A percentile compares a stretch with the other conserved stretches of the same genome.
Evolutionary conservation across 2,888 invertebrate genomes (phyloP).

Genomic region (Tenthredo livida): DNA sequence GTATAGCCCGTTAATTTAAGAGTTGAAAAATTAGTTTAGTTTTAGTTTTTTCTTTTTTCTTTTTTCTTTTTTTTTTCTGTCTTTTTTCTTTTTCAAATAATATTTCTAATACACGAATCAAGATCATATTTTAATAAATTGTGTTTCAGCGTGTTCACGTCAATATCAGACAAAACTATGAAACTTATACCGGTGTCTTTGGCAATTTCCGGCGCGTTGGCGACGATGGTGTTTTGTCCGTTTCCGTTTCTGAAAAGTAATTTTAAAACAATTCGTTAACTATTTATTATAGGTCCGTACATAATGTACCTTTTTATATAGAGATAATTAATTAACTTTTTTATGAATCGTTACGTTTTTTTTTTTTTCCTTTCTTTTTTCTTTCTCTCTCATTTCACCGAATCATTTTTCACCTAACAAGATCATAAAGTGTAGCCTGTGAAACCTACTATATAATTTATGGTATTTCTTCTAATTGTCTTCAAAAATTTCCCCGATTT

Average conservation of each 20-base stretch:
- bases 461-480: too few species aligned
- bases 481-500: too few species aligned
- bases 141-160: slow-evolving; percentile 8
- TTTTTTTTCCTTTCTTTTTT: background rate
- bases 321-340: too few species aligned
- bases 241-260: slow-evolving; percentile 87
- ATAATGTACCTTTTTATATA: slow-evolving; percentile 53
- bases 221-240: slow-evolving; percentile 92
- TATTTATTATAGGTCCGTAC: slow-evolving; percentile 34
- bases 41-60: background rate
- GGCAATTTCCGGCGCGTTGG: slow-evolving; percentile 96
- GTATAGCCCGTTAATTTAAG: background rate
- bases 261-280: slow-evolving; percentile 42
- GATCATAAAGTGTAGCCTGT: too few species aligned
- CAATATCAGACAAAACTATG: slow-evolving; percentile 61
- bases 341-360: too few species aligned
- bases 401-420: too few species aligned
- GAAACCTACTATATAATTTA: too few species aligned
- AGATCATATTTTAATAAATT: too few species aligned
- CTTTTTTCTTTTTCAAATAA: background rate
- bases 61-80: background rate
- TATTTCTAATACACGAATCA: background rate
- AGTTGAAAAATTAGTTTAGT: background rate
- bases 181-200: slow-evolving; percentile 95
- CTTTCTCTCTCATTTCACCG: background rate